Evolutionary conservation across 2,888 invertebrate genomes (phyloP), one percentile per base, ranked within the genome.

Genomic region (Autographa pulchrina): DNA sequence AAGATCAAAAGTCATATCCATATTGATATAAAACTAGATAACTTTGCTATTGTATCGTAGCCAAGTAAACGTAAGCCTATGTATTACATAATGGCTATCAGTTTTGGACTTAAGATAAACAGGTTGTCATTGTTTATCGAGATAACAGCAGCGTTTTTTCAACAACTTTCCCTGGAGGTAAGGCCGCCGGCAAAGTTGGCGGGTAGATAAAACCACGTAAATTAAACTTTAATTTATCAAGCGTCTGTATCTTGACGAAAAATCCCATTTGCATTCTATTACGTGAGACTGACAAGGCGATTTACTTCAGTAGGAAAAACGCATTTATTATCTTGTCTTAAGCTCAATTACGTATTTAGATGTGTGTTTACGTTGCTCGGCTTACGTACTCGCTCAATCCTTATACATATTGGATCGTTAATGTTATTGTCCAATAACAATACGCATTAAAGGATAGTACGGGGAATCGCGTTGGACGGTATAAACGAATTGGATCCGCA

Each of bases 191-290:
- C 75, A 18, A 59, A 72, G 25, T 64, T 67, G 35, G 61, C 67
- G 58, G 63, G 62, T 60, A 69, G 70, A 68, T 71, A 74, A 70
- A 81, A 72, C 59, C 59, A 75, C 72, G 70, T 75, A 75, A 81
- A 81, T 81, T 78, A 81, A 81, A 81, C 72, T 76, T 83, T 79
- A 79, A 82, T 82, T 81, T 81, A 84, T 83, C 84, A 77, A 81
- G 59, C 76, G 81, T 80, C 77, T 79, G 74, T 81, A 81, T 82
- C 78, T 83, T 72, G 76, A 77, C 68, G 77, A 86, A 81, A 79
- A 83, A 85, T 74, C 82, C 82, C 86, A 83, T 85, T 88, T 86
- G 85, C 84, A 86, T 86, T 88, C 85, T 80, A 85, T 88, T 85
- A 84, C 82, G 78, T 78, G 80, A 76, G 86, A 88, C 83, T 86